Evolutionary conservation across 2,797 vertebrate genomes (phyloP), one percentile per base, ranked within the genome.

Genomic region (Kryptolebias ocellatus): DNA sequence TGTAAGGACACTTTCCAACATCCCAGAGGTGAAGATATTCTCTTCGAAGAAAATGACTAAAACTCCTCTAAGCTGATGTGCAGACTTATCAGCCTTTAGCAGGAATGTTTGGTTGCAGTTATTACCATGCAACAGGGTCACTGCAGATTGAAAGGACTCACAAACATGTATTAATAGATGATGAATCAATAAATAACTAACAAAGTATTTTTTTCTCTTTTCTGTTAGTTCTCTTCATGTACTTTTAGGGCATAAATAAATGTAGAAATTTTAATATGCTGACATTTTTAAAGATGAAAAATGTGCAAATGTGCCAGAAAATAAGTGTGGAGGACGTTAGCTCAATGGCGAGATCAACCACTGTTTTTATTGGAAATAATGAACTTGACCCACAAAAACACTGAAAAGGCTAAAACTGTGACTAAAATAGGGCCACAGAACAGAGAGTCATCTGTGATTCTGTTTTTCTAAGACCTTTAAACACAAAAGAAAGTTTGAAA

Each of bases 391-490:
- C 73, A 53, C 37, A 37, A 60, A 46, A 58, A 24, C 61, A 37
- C 5, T 10, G 37, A 4, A 75, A 67, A 63, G 28, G 27, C 54
- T 24, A 68, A 31, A 61, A 64, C 45, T 2, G 24, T 63, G 64
- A 54, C 27, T 17, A 42, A 72, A 79, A 64, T 3, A 50, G 74
- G 56, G 42, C 20, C 64, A 68, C 31, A 54, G 20, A 52, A 60
- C 5, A 17, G 20, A 77, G 47, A 52, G 51, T 66, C 29, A 60
- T 51, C 18, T 64, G 14, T 54, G 18, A 42, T 58, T 61, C 53
- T 17, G 59, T 64, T 74, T 74, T 63, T 61, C n/a, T 42, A 29
- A 70, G 52, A 53, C 51, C 14, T 74, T 76, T 37, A 65, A 58
- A 53, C n/a, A 28, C 28, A 1, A 29, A 14, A 37, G 27, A 60